Evolutionary conservation across 2,888 invertebrate genomes (phyloP), one percentile per base, ranked within the genome.

Genomic region (Chrysolina americana): DNA sequence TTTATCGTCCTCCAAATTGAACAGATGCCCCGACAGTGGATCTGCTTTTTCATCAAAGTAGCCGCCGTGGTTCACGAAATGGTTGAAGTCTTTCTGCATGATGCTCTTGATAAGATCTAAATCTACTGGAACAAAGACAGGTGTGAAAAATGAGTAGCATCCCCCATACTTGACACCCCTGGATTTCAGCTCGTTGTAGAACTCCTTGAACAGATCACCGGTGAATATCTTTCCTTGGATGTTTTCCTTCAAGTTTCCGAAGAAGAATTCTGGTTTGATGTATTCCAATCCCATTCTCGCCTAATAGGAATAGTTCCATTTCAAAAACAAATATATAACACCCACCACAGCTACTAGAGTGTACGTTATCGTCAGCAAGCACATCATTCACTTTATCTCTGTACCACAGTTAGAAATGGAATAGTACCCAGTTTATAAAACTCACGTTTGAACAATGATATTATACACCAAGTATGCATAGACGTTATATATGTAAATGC

Each of bases 21-120:
- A 83, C 9, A 85, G 73, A 71, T 86, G 82, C 1, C 77, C 85
- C 41, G 79, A 78, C 6, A 87, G 65, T 3, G 86, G 86, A 75
- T 87, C 87, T 19, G 65, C 74, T 63, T 83, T 78, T 73, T 85
- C 85, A 68, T 87, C 83, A 15, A 79, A 74, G 50, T 84, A 83
- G 15, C 83, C 72, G 13, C 86, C 86, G 36, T 84, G 82, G 73
- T 87, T 82, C 13, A 81, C 80, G 74, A 88, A 88, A 76, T 85
- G 79, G 13, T 78, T 72, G 73, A 88, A 88, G 78, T 88, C 87
- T 65, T 83, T 85, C 6, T 83, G 82, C 65, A 87, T 65, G 15
- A 88, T 83, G 28, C 81, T 66, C 71, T 86, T 86, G 15, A 88
- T 79, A 5, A 86, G 66, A 9, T 85, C 83, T 8, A 84, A 81